Base-by-base conservation (phyloP, 2,113 vertebrate species). In the Gopherus flavomarginatus region DNA sequence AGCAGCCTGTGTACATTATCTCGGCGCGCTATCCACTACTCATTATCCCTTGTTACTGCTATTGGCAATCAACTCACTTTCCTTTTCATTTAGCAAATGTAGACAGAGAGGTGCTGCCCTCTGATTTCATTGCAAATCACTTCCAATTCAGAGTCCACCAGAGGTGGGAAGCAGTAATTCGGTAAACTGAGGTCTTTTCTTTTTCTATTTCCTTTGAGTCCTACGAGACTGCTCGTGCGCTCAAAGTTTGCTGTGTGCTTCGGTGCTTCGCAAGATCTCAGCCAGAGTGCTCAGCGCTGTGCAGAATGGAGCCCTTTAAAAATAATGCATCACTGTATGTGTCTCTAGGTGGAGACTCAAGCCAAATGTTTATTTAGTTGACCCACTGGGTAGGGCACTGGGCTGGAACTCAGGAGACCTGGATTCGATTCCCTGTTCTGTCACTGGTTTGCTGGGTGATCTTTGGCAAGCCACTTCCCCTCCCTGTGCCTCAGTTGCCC, bases 261-360 rank as follows among this genome's bases (percentile, higher is more conserved):
- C 86, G 57, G 59, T 35, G 85, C 83, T 59, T 69, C 44, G 0
- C 59, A 92, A 82, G 81, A 90, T 6, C 44, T 21, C 65, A 57
- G 86, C 62, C 89, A 87, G 80, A 44, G 90, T 6, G 72, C 79
- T 62, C 87, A 62, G 90, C 27, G 12, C 87, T 83, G 44, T 38
- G 8, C 78, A 88, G 88, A 59, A 44, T 1, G 42, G 90, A 65
- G 35, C 79, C 85, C 50, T 16, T 7, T 54, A n/a, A 78, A 54
- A 50, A 84, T 24, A 53, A 35, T n/a, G 24, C 7, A 0, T 9
- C 21, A 90, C 42, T 49, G 49, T 1, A 62, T 79, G 62, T 87
- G 11, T 47, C 3, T 1, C 53, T 19, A 16, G 42, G 82, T 65
- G 69, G 35, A 6, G 47, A 8, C 12, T 47, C 24, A 0, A 0